These are phyloP conservation scores for Acropora tenuis DNA, from an alignment of 64 coral and sea anemone species.

Conservation along the genomic window DNA sequence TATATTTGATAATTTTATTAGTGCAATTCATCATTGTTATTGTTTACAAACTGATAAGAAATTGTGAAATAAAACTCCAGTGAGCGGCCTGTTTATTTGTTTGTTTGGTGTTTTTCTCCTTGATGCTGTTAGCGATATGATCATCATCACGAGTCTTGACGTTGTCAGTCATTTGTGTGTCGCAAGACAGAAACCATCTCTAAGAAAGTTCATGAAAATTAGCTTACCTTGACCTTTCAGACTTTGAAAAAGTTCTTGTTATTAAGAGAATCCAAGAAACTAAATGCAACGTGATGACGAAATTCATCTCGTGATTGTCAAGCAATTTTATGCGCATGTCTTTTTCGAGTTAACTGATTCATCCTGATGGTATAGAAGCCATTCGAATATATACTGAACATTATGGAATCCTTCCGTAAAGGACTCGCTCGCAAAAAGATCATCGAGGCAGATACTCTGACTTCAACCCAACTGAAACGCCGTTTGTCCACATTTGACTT, in stretches of 20 bases:
- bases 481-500: slow-evolving; percentile 55
- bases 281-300: background rate
- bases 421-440: background rate
- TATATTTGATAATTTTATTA: no score
- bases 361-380: background rate
- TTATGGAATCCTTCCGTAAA: background rate
- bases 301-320: background rate
- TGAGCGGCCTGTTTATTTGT: no score
- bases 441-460: background rate
- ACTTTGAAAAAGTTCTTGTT: background rate
- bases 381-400: background rate
- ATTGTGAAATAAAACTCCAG: no score
- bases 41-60: no score
- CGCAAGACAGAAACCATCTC: no score
- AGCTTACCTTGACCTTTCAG: no score
- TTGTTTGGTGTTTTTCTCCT: no score
- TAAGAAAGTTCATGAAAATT: no score
- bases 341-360: background rate
- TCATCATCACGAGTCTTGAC: no score
- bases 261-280: background rate
- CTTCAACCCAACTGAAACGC: slow-evolving; percentile 8
- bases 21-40: no score
- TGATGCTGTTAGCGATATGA: no score
- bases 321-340: background rate
- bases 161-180: no score